Percentiles rank a stretch among this genome's conserved stretches.
Conservation (phyloP, 2,888 invertebrate genomes). For the Drosophila atripex region DNA sequence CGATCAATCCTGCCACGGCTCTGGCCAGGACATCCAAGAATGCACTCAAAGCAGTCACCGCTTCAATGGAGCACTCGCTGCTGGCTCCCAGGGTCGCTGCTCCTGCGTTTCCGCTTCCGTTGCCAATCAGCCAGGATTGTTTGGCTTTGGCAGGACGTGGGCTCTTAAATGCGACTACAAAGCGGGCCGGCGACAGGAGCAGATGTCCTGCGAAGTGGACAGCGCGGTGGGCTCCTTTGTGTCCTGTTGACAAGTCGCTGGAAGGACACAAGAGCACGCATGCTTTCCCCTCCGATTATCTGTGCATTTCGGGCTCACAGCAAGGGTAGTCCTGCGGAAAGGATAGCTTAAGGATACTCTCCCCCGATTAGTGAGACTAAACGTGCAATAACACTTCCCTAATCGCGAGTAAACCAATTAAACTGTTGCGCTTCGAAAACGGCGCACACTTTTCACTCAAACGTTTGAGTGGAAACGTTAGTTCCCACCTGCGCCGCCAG, state of each 20-base stretch:
- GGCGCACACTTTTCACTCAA: neutral
- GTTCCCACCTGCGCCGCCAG: neutral
- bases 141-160: slow-evolving; percentile 12
- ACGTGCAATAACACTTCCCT: too few species aligned
- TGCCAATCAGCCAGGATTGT: slow-evolving; percentile 5
- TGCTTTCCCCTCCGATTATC: too few species aligned
- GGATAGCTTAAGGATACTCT: too few species aligned
- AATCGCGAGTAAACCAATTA: neutral
- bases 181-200: slow-evolving; percentile 11
- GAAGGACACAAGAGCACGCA: too few species aligned
- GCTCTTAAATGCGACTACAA: slow-evolving; percentile 4
- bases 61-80: slow-evolving; percentile 9
- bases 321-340: too few species aligned
- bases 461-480: neutral
- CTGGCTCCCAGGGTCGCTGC: neutral
- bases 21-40: slow-evolving; percentile 26
- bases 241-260: too few species aligned
- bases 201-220: neutral
- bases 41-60: slow-evolving; percentile 26
- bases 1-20: slow-evolving; percentile 23
- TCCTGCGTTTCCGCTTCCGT: slow-evolving; percentile 7
- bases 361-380: too few species aligned
- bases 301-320: too few species aligned
- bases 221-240: neutral
- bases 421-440: slow-evolving; percentile 1